These are phyloP conservation scores for Plagodis dolabraria DNA, from an alignment of 2,888 invertebrate genomes.

Conservation along the genomic window DNA sequence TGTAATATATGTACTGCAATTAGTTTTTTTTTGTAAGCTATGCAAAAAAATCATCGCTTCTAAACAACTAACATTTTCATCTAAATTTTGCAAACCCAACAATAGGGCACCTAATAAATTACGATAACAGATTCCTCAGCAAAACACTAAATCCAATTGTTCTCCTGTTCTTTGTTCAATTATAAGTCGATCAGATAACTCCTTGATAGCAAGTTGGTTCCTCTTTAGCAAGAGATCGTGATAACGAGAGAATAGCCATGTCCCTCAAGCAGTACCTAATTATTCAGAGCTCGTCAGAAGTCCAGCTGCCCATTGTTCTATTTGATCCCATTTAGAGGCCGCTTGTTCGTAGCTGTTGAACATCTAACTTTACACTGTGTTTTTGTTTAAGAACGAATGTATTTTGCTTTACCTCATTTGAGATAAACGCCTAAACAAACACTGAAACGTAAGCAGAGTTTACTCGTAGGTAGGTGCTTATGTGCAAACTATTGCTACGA, in stretches of 20 bases:
- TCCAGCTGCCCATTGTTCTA: conserved; percentile 48
- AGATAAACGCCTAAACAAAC: conserved; percentile 35
- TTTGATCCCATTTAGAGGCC: conserved; percentile 43
- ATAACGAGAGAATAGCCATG: conserved; percentile 42
- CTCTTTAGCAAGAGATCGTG: conserved; percentile 37
- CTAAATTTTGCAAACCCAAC: conserved; percentile 3
- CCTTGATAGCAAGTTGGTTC: conserved; percentile 35
- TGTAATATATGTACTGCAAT: too few relatives aligned
- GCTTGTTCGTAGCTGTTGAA: conserved; percentile 43
- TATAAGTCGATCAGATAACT: conserved; percentile 38
- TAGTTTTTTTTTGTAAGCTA: background rate
- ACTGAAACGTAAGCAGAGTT: conserved; percentile 17
- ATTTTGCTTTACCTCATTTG: conserved; percentile 34
- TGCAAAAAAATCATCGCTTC: background rate
- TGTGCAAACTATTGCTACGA: conserved; percentile 15
- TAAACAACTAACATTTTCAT: background rate
- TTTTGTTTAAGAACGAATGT: conserved; percentile 39
- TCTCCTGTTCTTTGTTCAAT: conserved; percentile 35
- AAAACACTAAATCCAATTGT: conserved; percentile 34
- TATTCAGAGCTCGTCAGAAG: conserved; percentile 50
- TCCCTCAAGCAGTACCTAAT: conserved; percentile 45
- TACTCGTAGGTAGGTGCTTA: conserved; percentile 6
- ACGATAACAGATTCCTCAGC: conserved; percentile 28
- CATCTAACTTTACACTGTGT: conserved; percentile 42
- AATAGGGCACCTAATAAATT: conserved; percentile 23